Evolutionary conservation across 2,888 invertebrate species (phyloP), one percentile per base, ranked within the genome.

Genomic region (Cotesia congregata): DNA sequence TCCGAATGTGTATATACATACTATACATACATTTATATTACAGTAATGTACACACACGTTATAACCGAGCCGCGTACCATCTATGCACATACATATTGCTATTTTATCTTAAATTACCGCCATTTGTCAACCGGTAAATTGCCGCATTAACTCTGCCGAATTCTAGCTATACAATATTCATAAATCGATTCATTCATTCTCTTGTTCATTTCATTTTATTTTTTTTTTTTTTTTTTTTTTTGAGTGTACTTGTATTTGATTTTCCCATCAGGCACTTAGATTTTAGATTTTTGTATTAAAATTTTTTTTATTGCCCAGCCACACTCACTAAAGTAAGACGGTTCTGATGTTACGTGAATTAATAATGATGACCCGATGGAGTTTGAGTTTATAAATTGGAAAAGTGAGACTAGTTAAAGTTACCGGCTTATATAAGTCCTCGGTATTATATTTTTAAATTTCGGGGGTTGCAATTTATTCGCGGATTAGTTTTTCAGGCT

Each of bases 321-420:
- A 30, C 3, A 30, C 30, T 30, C 3, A 30, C 30, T 30, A 30
- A 30, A 30, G 30, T 30, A 17, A 50, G 40, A 6, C 39, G n/a
- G 9, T 50, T 50, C 12, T 50, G 50, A 50, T 50, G 67, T 38
- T 67, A 67, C 39, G 40, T n/a, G 39, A 67, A 67, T 67, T 39
- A 67, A 50, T 39, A 67, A 50, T 50, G 50, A 67, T 20, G 59
- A 50, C 30, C 12, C 17, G 30, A 50, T 70, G n/a, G 70, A 41
- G 50, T 50, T 41, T 68, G 70, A 41, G 50, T 50, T 41, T 68
- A 15, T 68, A 15, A 68, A 68, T 68, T 41, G 41, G 68, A 41
- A 68, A 41, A 68, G 9, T 41, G 41, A 15, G 39, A 39, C 41
- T 15, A 40, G 50, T 50, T 40, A 41, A 68, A 68, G 38, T 39